Evolutionary conservation across 2,888 invertebrate genomes (phyloP).

Genomic region (Germaria angustata): DNA sequence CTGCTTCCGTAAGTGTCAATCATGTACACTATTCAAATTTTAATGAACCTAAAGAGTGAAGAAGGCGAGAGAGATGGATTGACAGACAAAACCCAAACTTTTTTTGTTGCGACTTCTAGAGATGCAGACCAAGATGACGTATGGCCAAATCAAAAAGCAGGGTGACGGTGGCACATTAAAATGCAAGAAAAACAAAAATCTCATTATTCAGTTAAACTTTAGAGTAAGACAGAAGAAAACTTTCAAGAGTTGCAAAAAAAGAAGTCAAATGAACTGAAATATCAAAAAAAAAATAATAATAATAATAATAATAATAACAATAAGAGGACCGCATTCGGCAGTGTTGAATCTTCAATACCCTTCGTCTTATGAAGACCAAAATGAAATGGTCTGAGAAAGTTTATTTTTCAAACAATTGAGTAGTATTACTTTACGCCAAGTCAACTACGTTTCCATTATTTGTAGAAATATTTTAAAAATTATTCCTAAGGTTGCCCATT

Average conservation of each 20-base stretch:
- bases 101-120: conserved; percentile 2
- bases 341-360: too few species aligned
- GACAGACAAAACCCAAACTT: conserved; percentile 21
- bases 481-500: too few species aligned
- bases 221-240: background rate
- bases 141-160: conserved; percentile 46
- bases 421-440: too few species aligned
- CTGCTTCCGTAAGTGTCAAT: conserved; percentile 64
- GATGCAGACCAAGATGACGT: conserved; percentile 35
- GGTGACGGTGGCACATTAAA: conserved; percentile 52
- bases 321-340: too few species aligned
- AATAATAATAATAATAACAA: background rate
- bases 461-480: too few species aligned
- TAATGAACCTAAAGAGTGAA: conserved; percentile 44
- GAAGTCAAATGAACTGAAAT: conserved; percentile 39
- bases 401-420: too few species aligned
- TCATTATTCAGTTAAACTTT: background rate
- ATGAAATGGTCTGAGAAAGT: too few species aligned
- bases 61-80: conserved; percentile 19
- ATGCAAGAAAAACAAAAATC: background rate
- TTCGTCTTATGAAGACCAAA: too few species aligned
- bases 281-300: conserved; percentile 19
- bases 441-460: too few species aligned
- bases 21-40: conserved; percentile 54
- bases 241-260: background rate